Percentiles rank a stretch among this genome's conserved stretches.
Evolutionary conservation across 2,797 vertebrate species (phyloP).

Genomic region (Notamacropus eugenii): DNA sequence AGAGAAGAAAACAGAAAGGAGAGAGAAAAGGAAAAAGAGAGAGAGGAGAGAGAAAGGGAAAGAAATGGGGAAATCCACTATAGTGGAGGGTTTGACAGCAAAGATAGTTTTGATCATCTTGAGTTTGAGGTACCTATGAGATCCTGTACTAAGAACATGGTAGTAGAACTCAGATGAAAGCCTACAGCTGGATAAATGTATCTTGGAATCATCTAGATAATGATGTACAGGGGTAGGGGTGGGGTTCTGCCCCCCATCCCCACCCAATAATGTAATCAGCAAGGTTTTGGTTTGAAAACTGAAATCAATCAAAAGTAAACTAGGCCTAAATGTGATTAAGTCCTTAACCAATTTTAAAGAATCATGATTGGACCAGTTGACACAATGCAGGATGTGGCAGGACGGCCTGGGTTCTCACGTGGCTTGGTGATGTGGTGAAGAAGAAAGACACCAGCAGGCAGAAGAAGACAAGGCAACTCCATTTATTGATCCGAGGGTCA

Average conservation of each 20-base stretch:
- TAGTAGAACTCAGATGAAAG: neutral
- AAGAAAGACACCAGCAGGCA: no score
- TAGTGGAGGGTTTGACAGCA: neutral
- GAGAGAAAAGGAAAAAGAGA: no score
- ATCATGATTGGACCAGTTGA: neutral
- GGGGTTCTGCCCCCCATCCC: neutral
- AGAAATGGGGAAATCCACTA: neutral
- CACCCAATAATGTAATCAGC: neutral
- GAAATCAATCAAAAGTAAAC: neutral
- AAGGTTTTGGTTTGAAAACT: neutral
- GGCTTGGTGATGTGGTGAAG: no score
- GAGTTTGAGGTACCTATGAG: neutral
- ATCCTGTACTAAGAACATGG: neutral
- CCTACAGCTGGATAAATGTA: neutral
- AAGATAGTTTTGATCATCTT: neutral
- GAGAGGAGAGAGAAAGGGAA: no score
- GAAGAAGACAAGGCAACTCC: no score
- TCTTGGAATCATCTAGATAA: neutral
- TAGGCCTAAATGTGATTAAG: neutral
- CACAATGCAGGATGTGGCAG: neutral
- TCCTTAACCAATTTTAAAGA: neutral
- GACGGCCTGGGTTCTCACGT: no score
- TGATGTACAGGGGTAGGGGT: neutral
- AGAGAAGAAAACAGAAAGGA: no score
- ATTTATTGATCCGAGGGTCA: no score